Conservation (phyloP, 2,888 invertebrate species). For the Empis livida region DNA sequence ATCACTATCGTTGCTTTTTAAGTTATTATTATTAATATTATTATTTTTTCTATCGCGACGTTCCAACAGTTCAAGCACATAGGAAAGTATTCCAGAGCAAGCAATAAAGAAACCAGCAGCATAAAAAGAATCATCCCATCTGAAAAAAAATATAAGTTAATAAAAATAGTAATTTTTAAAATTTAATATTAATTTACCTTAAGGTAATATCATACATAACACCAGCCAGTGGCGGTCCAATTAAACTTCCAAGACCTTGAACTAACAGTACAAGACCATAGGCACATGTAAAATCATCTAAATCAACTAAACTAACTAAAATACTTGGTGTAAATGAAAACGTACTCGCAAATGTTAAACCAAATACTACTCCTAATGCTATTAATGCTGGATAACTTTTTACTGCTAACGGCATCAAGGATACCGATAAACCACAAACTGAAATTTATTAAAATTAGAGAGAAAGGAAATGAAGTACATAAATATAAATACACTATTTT, state of each 20-base stretch:
- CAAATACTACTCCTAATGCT: slow-evolving; percentile 52
- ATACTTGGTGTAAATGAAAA: slow-evolving; percentile 86
- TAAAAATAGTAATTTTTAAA: slow-evolving; percentile 1
- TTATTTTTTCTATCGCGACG: slow-evolving; percentile 18
- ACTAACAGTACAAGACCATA: slow-evolving; percentile 81
- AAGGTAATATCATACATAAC: slow-evolving; percentile 29
- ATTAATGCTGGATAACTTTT: slow-evolving; percentile 24
- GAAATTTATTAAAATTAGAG: slow-evolving; percentile 1
- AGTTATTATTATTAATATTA: slow-evolving; percentile 3
- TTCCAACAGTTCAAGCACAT: slow-evolving; percentile 31
- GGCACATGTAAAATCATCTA: slow-evolving; percentile 84
- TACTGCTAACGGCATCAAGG: slow-evolving; percentile 29
- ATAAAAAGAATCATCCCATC: slow-evolving; percentile 69
- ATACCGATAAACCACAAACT: slow-evolving; percentile 34
- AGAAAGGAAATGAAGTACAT: neutral
- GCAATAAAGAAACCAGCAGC: slow-evolving; percentile 71
- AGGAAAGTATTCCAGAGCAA: slow-evolving; percentile 48
- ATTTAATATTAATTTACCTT: slow-evolving; percentile 18
- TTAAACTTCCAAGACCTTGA: slow-evolving; percentile 83
- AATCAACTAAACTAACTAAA: slow-evolving; percentile 72
- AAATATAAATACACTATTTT: neutral
- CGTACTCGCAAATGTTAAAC: slow-evolving; percentile 81
- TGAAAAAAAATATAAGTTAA: slow-evolving; percentile 10
- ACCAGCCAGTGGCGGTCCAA: slow-evolving; percentile 89
- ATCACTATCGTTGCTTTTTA: slow-evolving; percentile 33